Evolutionary conservation across 2,888 invertebrate species (phyloP).

Genomic region (Agrochola circellaris): DNA sequence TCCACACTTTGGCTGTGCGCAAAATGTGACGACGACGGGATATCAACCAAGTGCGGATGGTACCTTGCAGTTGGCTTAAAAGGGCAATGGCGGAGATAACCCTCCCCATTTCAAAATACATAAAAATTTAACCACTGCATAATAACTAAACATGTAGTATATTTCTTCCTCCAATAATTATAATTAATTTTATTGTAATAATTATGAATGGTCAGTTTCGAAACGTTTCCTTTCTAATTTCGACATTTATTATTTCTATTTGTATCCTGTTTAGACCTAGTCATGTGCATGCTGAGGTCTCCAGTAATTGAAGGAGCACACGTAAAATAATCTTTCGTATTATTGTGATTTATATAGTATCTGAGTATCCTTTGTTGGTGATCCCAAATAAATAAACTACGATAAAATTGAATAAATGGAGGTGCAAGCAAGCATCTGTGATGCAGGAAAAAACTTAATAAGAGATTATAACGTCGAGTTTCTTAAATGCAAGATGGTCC

Average conservation of each 20-base stretch:
- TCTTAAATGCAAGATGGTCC: not conserved
- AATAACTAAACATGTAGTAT: no score
- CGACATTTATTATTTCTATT: not conserved
- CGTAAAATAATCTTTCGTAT: not conserved
- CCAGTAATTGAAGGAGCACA: not conserved
- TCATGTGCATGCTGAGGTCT: not conserved
- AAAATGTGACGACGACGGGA: no score
- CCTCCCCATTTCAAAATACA: no score
- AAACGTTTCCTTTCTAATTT: not conserved
- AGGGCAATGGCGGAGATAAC: no score
- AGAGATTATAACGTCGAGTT: no score
- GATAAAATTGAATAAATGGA: not conserved
- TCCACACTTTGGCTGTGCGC: no score
- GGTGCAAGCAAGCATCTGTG: not conserved
- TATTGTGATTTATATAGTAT: not conserved
- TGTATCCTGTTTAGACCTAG: not conserved
- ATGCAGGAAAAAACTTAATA: conserved; percentile 8
- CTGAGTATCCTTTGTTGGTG: not conserved
- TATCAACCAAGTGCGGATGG: no score
- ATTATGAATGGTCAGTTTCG: no score
- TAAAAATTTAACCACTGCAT: no score
- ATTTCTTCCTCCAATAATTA: no score
- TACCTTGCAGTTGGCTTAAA: no score
- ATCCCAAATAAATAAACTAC: not conserved
- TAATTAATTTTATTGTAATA: no score